These are phyloP conservation scores for Lipophrys pholis DNA, from an alignment of 2,113 vertebrate genomes.

Conservation along the genomic window DNA sequence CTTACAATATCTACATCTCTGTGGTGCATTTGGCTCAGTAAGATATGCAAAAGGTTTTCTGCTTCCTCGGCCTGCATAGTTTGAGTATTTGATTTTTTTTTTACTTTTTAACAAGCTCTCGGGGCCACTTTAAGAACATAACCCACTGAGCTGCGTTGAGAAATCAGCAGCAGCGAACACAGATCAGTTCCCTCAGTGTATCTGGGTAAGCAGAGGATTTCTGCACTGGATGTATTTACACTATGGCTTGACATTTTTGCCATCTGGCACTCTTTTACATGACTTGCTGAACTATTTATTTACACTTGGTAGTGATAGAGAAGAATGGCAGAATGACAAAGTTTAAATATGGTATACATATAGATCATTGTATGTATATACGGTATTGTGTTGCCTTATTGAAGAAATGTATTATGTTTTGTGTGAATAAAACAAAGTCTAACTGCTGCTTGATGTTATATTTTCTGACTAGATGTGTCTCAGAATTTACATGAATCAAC, in stretches of 20 bases:
- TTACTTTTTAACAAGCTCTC: slow-evolving; percentile 2
- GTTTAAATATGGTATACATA: slow-evolving; percentile 72
- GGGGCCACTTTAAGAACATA: slow-evolving; percentile 15
- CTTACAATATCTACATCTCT: too few species aligned
- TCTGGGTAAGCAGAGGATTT: slow-evolving; percentile 25
- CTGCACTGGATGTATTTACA: slow-evolving; percentile 59
- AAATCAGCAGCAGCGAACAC: slow-evolving; percentile 37
- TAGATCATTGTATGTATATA: slow-evolving; percentile 81
- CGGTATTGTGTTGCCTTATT: slow-evolving; percentile 82
- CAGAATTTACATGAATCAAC: too few species aligned
- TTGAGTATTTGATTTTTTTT: too few species aligned
- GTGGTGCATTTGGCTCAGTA: too few species aligned
- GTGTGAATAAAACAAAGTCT: slow-evolving; percentile 84
- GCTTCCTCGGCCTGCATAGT: too few species aligned
- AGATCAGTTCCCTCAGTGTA: slow-evolving; percentile 5
- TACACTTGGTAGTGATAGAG: slow-evolving; percentile 69
- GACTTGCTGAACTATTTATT: slow-evolving; percentile 73
- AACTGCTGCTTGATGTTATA: slow-evolving; percentile 39
- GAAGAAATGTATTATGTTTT: slow-evolving; percentile 79
- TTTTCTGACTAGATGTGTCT: background rate
- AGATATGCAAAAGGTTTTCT: too few species aligned
- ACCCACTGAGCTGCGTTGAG: slow-evolving; percentile 17
- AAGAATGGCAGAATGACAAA: slow-evolving; percentile 64
- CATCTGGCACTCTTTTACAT: slow-evolving; percentile 71
- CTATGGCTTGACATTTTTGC: slow-evolving; percentile 61